Base-by-base conservation (phyloP, 2,888 invertebrate genomes). In the Drosophila eohydei region DNA sequence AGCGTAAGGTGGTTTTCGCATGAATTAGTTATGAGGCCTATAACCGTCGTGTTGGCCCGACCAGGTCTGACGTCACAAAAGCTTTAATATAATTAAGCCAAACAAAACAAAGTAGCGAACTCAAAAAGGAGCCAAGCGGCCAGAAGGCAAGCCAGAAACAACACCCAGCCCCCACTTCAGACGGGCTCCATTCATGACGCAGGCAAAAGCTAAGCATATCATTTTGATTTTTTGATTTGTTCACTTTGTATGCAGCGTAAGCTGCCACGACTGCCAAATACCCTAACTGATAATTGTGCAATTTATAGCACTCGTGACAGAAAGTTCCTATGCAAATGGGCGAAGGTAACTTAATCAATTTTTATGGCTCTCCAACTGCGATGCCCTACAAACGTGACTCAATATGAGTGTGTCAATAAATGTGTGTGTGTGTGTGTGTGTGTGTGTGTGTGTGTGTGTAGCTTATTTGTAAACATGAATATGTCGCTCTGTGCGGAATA, bases 11-110 rank as follows among this genome's bases (percentile, higher is more conserved):
- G 80, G 78, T 68, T 75, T 71, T 55, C 46, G 41, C 72, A 75
- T 83, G 79, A 83, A 83, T 86, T 83, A 79, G 68, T 81, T 75
- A 79, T 79, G 71, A 74, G 86, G 66, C 61, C 60, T 59, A 73
- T 67, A 73, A 67, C 54, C 76, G 67, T 59, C 68, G 64, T 66
- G 77, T 67, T 69, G 74, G 12, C 51, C 14, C 36, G 46, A 38
- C 41, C 67, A 21, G 30, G 26, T 26, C 63, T 51, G 50, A 71
- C 60, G 59, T 32, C 66, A 72, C 68, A 73, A 75, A 63, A 71
- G 70, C 58, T 60, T 62, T 83, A 74, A 83, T 76, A 78, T 78
- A 83, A 85, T 81, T 83, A 79, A 84, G 65, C 65, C 59, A 50
- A 68, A 66, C 61, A 55, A 61, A 54, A n/a, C 50, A 66, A 41